Evolutionary conservation across 1,140 invertebrate species (phyloP).

Genomic region (Alviniconcha marisindica): DNA sequence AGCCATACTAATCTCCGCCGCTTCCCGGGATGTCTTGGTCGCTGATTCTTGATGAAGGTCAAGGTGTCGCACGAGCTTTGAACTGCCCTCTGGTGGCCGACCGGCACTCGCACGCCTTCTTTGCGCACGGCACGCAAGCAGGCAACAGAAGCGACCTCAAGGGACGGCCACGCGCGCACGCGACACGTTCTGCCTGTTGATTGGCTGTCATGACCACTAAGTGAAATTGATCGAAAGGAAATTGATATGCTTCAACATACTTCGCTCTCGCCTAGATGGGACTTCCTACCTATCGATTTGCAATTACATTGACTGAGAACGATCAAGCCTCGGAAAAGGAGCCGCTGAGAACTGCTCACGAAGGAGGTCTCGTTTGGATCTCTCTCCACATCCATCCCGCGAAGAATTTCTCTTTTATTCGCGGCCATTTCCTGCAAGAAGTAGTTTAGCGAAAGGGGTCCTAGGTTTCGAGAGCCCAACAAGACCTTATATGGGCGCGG

Average conservation of each 20-base stretch:
- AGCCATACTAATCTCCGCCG: too few species aligned
- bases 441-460: not conserved
- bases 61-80: constrained; percentile 10
- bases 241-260: constrained; percentile 39
- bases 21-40: not conserved
- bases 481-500: not conserved
- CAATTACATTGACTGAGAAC: constrained; percentile 31
- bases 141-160: constrained; percentile 31
- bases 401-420: not conserved
- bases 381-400: not conserved
- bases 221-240: constrained; percentile 37
- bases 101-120: not conserved
- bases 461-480: not conserved
- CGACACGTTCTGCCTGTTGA: constrained; percentile 39
- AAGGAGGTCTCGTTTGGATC: not conserved
- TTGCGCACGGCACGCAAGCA: constrained; percentile 33
- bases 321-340: not conserved
- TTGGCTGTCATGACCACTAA: constrained; percentile 35
- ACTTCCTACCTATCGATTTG: constrained; percentile 26
- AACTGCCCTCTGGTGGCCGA: constrained; percentile 25
- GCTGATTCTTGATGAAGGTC: not conserved
- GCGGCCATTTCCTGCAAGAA: not conserved
- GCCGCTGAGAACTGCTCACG: not conserved
- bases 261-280: constrained; percentile 4
- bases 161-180: constrained; percentile 15